Evolutionary conservation across 2,888 invertebrate genomes (phyloP), one percentile per base, ranked within the genome.

Genomic region (Notocelia uddmanniana): DNA sequence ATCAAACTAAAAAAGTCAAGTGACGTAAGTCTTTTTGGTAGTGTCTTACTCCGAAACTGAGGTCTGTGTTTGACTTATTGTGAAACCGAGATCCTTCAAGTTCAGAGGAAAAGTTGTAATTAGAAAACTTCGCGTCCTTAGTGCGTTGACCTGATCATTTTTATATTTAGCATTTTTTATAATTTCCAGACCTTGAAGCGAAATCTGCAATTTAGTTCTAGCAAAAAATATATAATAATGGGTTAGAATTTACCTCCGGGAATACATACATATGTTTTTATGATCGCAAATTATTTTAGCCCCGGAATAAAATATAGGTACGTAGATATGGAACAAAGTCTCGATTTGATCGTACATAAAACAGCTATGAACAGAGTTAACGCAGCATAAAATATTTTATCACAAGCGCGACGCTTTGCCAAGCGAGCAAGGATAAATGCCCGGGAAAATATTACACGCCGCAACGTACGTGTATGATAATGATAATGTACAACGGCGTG

Each of bases 381-480:
- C 50, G 34, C 68, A 31, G 62, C 50, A 58, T 59, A 74, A 74
- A 74, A 67, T 67, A 31, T 68, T 74, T 68, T 78, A 76, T 72
- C 74, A 66, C 48, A 57, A 70, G 64, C 63, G 73, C 69, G 73
- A 69, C 45, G 74, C 72, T 69, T 75, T 76, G 74, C 73, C 74
- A 76, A 76, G 74, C 70, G 69, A 63, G 74, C 58, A 66, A 31
- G 74, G 74, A 77, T 76, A 77, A 78, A 78, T 75, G 76, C 63
- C 54, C 74, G 54, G 78, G 74, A 77, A 80, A 79, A 79, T 78
- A 76, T 76, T 71, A 72, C 69, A 71, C 69, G 59, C 68, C 69
- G 64, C 74, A 45, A 57, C 62, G 55, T 31, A 68, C n/a, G 41
- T 45, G 60, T 45, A 18, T 5, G n/a, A 10, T n/a, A 3, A 1